Evolutionary conservation across 2,888 invertebrate species (phyloP).

Genomic region (Chrysina gloriosa): DNA sequence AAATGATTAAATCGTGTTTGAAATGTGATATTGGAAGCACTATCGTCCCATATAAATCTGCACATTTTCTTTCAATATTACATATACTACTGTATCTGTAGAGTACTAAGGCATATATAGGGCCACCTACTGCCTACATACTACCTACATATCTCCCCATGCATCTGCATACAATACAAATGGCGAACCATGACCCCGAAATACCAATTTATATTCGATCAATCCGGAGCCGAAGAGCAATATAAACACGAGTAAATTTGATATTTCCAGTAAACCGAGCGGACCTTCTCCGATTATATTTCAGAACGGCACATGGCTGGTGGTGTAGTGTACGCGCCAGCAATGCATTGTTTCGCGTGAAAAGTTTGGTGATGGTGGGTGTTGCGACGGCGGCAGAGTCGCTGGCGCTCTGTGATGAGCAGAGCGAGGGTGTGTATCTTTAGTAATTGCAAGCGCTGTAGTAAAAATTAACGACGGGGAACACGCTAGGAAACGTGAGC

Average conservation of each 20-base stretch:
- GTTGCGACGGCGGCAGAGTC: background rate
- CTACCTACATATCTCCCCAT: background rate
- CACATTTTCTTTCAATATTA: conserved; percentile 9
- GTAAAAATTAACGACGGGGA: conserved; percentile 66
- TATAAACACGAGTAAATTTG: conserved; percentile 22
- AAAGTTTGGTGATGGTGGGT: background rate
- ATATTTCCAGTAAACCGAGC: conserved; percentile 28
- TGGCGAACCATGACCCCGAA: conserved; percentile 2
- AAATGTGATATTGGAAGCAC: conserved; percentile 4
- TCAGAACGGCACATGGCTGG: conserved; percentile 24
- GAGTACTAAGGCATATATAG: too few species aligned
- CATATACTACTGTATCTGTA: background rate
- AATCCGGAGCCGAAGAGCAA: conserved; percentile 16
- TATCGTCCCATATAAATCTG: background rate
- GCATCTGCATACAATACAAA: conserved; percentile 11
- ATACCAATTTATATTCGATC: conserved; percentile 24
- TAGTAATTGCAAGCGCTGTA: conserved; percentile 60
- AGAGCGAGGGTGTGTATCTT: conserved; percentile 4
- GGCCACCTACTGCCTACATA: too few species aligned
- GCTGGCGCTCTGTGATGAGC: conserved; percentile 9
- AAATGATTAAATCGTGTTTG: background rate
- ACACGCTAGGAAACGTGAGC: conserved; percentile 63
- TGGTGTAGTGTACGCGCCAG: background rate
- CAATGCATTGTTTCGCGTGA: conserved; percentile 22
- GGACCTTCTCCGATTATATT: conserved; percentile 29